These are phyloP conservation scores for Onychomys torridus DNA, from an alignment of 2,797 vertebrate genomes.

Conservation along the genomic window DNA sequence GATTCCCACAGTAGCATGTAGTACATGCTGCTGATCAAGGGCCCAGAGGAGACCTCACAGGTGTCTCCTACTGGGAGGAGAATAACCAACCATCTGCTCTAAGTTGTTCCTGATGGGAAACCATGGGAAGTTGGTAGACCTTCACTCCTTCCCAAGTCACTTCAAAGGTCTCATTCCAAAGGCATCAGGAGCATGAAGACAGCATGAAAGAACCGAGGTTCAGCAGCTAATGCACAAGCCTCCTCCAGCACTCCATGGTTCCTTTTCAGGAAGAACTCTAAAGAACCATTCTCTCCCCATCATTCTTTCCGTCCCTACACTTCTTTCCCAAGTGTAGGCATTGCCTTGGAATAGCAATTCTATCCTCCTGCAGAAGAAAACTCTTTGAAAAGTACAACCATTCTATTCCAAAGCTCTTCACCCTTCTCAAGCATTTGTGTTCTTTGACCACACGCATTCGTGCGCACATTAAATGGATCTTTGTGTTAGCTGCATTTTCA, in stretches of 20 bases:
- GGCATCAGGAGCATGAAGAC: background rate
- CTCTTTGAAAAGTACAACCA: slow-evolving; percentile 2
- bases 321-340: slow-evolving; percentile 66
- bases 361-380: slow-evolving; percentile 28
- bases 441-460: slow-evolving; percentile 62
- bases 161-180: slow-evolving; percentile 62
- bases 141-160: slow-evolving; percentile 58
- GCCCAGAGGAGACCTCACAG: slow-evolving; percentile 8
- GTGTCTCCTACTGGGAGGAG: background rate
- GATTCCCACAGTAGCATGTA: slow-evolving; percentile 11
- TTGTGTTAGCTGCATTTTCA: slow-evolving; percentile 60
- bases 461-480: slow-evolving; percentile 58
- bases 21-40: background rate
- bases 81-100: background rate
- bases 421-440: slow-evolving; percentile 16
- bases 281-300: background rate
- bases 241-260: slow-evolving; percentile 15
- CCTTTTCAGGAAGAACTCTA: slow-evolving; percentile 52
- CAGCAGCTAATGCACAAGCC: slow-evolving; percentile 23
- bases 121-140: slow-evolving; percentile 57
- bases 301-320: slow-evolving; percentile 45
- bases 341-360: slow-evolving; percentile 52
- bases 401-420: slow-evolving; percentile 59
- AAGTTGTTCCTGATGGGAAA: slow-evolving; percentile 8
- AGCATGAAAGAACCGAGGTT: background rate